phyloP scores from a whole-genome alignment of 2,888 invertebrate genomes.

The Hirtodrosophila duncani region DNA sequence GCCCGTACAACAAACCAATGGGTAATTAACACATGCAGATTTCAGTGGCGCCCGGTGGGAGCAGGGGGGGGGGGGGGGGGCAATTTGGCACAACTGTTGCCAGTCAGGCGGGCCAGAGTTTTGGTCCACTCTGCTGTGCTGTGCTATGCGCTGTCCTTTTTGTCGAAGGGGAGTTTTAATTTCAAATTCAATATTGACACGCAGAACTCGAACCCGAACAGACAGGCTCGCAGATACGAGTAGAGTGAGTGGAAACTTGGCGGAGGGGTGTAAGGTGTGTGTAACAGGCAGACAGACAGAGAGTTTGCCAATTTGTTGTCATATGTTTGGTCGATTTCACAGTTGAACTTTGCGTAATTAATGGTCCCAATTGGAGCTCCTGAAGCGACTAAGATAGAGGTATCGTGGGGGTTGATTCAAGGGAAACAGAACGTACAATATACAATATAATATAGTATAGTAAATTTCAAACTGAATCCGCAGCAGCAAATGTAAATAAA shows the following conservation, averaged over 20 bases:
- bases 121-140: conserved; percentile 49
- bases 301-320: conserved; percentile 55
- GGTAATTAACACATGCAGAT: conserved; percentile 73
- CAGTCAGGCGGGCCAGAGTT: conserved; percentile 36
- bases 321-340: conserved; percentile 57
- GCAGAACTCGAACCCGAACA: conserved; percentile 14
- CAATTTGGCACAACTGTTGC: conserved; percentile 70
- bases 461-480: too few relatives aligned
- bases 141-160: too few relatives aligned
- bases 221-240: neutral
- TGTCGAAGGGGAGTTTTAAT: conserved; percentile 57
- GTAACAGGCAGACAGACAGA: neutral
- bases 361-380: too few relatives aligned
- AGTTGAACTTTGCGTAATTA: conserved; percentile 68
- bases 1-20: conserved; percentile 37
- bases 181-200: conserved; percentile 72
- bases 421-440: too few relatives aligned
- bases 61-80: neutral
- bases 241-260: conserved; percentile 4
- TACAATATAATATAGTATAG: too few relatives aligned
- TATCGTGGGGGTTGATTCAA: too few relatives aligned
- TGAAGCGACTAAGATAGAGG: too few relatives aligned
- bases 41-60: conserved; percentile 18
- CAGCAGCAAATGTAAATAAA: too few relatives aligned
- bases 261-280: neutral